phyloP scores from a whole-genome alignment of 1,140 invertebrate genomes.

The Agrilus planipennis region DNA sequence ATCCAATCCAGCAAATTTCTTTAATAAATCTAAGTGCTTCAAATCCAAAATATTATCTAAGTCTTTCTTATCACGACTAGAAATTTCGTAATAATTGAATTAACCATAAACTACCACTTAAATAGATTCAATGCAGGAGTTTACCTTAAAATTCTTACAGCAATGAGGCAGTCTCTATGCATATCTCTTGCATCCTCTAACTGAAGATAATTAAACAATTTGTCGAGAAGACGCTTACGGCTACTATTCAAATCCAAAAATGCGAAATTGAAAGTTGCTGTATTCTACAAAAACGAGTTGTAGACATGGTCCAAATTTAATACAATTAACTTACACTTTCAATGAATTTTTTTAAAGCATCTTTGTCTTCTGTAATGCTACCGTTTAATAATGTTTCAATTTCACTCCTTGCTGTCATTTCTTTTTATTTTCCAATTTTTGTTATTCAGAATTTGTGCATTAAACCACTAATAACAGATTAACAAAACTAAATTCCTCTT shows the following conservation, averaged over 20 bases:
- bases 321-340: neutral
- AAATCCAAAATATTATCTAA: conserved; percentile 57
- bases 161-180: conserved; percentile 38
- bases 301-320: neutral
- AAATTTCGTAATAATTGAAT: conserved; percentile 18
- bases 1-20: conserved; percentile 50
- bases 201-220: conserved; percentile 38
- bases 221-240: conserved; percentile 40
- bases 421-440: too few species aligned
- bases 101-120: too few species aligned
- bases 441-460: too few species aligned
- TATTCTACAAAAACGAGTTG: conserved; percentile 6
- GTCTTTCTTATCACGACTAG: conserved; percentile 61
- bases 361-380: neutral
- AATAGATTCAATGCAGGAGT: too few species aligned
- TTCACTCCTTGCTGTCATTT: too few species aligned
- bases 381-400: too few species aligned
- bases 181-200: conserved; percentile 30
- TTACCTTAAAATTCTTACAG: conserved; percentile 46
- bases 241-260: conserved; percentile 38
- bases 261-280: conserved; percentile 34
- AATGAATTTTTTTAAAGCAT: neutral
- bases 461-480: too few species aligned
- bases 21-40: conserved; percentile 50
- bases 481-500: too few species aligned